Conservation (phyloP, 2,797 vertebrate genomes). For the Streptopelia turtur region DNA sequence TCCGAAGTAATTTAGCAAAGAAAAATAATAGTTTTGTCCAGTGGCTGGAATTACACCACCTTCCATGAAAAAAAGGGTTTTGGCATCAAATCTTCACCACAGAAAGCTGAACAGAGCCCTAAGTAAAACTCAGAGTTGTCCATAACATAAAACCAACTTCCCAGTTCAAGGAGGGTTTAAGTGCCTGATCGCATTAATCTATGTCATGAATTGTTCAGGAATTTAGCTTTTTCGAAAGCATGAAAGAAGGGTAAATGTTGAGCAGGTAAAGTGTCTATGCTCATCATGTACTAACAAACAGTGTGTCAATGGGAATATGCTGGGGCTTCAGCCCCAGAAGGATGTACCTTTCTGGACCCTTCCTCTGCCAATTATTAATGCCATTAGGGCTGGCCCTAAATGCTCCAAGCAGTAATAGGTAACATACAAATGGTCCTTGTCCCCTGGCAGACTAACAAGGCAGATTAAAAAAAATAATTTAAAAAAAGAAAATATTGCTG, state of each 20-base stretch:
- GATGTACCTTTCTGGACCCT: not conserved
- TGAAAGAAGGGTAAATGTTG: not conserved
- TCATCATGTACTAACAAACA: not conserved
- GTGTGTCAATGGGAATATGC: rapidly evolving
- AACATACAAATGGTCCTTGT: not conserved
- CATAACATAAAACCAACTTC: slow-evolving; percentile 22
- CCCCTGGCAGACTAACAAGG: not conserved
- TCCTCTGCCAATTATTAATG: not conserved
- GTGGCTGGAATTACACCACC: slow-evolving; percentile 41
- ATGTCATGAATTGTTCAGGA: not conserved
- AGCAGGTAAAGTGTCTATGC: not conserved
- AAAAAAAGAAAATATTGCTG: not conserved
- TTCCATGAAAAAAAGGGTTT: slow-evolving; percentile 28
- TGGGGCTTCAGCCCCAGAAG: not conserved
- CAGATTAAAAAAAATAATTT: not conserved
- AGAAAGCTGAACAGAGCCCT: slow-evolving; percentile 28
- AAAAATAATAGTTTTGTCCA: slow-evolving; percentile 19
- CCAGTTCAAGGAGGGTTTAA: slow-evolving; percentile 25
- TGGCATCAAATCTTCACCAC: slow-evolving; percentile 6
- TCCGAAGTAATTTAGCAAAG: slow-evolving; percentile 26
- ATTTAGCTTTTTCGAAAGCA: not conserved
- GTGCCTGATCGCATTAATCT: not conserved
- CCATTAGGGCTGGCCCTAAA: not conserved
- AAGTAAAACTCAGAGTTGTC: slow-evolving; percentile 23
- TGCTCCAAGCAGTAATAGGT: not conserved